These are phyloP conservation scores for Zaprionus vittiger DNA, from an alignment of 1,140 invertebrate genomes.

Conservation along the genomic window DNA sequence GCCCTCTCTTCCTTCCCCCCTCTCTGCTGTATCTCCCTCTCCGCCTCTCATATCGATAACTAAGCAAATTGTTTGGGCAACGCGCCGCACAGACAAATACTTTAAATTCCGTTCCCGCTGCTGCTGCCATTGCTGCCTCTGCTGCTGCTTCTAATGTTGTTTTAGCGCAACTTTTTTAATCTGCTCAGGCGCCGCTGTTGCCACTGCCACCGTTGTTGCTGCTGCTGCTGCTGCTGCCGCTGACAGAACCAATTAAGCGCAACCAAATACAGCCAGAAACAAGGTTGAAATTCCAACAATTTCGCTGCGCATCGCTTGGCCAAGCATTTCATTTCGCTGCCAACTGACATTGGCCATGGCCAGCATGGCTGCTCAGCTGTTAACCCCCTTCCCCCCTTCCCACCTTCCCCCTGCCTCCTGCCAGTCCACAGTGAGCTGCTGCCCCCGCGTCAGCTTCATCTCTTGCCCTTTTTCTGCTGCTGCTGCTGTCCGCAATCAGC, in stretches of 20 bases:
- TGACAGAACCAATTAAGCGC: conserved; percentile 83
- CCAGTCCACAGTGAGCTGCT: not conserved
- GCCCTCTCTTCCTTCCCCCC: not conserved
- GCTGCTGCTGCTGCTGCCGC: conserved; percentile 58
- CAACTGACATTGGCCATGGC: conserved; percentile 36
- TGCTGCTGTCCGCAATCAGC: conserved; percentile 40
- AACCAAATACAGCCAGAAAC: conserved; percentile 69
- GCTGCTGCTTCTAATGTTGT: conserved; percentile 71
- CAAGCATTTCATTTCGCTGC: conserved; percentile 44
- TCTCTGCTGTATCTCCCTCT: too few species aligned
- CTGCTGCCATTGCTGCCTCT: conserved; percentile 65
- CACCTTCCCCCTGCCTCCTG: not conserved
- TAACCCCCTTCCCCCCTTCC: not conserved
- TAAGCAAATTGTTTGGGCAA: conserved; percentile 81
- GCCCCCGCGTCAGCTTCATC: not conserved
- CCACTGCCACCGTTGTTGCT: conserved; percentile 7
- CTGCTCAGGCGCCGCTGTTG: conserved; percentile 56
- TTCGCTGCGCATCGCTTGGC: conserved; percentile 48
- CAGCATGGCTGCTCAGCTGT: not conserved
- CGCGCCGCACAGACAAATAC: conserved; percentile 63
- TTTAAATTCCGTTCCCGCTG: conserved; percentile 69
- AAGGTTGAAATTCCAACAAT: conserved; percentile 67
- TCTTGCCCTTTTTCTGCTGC: conserved; percentile 6
- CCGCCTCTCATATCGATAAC: conserved; percentile 71
- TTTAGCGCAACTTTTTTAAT: conserved; percentile 82